Evolutionary conservation across 2,113 vertebrate genomes (phyloP).

Genomic region (Peromyscus maniculatus): DNA sequence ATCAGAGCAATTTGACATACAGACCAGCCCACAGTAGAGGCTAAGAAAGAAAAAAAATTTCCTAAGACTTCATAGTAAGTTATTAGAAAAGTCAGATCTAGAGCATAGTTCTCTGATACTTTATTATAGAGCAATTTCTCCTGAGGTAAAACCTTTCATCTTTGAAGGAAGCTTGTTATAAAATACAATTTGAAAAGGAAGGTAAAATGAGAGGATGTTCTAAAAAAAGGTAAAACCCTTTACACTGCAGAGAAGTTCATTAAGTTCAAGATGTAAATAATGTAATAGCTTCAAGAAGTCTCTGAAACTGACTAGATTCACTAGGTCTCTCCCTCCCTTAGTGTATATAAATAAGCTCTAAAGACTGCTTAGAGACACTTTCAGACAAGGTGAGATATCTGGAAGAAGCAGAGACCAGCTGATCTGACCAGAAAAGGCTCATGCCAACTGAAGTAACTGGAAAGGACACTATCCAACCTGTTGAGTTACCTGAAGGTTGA

Average conservation of each 20-base stretch:
- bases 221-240: neutral
- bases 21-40: too few relatives aligned
- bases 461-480: neutral
- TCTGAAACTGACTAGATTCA: neutral
- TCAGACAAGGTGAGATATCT: neutral
- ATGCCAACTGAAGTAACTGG: neutral
- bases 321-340: neutral
- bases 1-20: too few relatives aligned
- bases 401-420: neutral
- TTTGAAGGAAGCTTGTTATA: neutral
- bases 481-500: neutral
- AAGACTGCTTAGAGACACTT: neutral
- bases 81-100: neutral
- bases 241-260: neutral
- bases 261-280: neutral
- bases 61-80: neutral
- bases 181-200: neutral
- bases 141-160: neutral
- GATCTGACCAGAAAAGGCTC: neutral
- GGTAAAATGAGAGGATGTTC: neutral
- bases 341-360: neutral
- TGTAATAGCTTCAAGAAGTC: neutral
- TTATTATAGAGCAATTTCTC: neutral
- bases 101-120: neutral
- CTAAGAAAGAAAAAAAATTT: neutral